phyloP scores from a whole-genome alignment of 2,888 invertebrate species.

The Melitaea athalia region DNA sequence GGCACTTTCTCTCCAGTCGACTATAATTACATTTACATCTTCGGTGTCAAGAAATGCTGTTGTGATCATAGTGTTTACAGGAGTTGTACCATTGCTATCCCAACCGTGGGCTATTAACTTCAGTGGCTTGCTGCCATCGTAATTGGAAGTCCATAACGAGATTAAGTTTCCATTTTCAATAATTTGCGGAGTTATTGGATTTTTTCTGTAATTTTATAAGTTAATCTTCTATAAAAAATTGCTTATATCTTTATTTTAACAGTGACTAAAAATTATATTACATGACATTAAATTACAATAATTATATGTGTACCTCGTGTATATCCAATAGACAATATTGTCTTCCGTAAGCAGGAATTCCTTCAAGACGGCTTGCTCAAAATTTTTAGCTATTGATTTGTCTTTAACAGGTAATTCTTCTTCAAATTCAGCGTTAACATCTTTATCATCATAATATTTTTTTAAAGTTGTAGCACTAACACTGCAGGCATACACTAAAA shows the following conservation, averaged over 20 bases:
- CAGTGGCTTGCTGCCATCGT: slow-evolving; percentile 44
- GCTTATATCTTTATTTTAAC: no score
- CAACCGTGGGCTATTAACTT: slow-evolving; percentile 58
- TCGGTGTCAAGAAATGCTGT: slow-evolving; percentile 50
- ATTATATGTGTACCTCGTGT: slow-evolving; percentile 35
- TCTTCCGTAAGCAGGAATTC: slow-evolving; percentile 11
- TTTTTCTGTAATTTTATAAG: not conserved
- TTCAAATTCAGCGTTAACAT: not conserved
- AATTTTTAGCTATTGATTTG: slow-evolving; percentile 11
- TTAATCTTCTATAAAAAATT: no score
- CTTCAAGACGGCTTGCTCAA: not conserved
- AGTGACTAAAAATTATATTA: no score
- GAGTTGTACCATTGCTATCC: slow-evolving; percentile 47
- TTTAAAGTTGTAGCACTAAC: not conserved
- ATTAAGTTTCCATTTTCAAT: slow-evolving; percentile 48
- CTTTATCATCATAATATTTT: no score
- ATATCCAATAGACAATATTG: slow-evolving; percentile 38
- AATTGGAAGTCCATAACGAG: slow-evolving; percentile 52
- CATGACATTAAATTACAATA: not conserved
- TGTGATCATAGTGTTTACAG: slow-evolving; percentile 47
- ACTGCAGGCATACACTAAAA: not conserved
- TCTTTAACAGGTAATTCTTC: not conserved
- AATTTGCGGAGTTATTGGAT: slow-evolving; percentile 42
- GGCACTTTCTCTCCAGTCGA: slow-evolving; percentile 54
- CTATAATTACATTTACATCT: slow-evolving; percentile 55